phyloP scores from a whole-genome alignment of 2,888 invertebrate species.

The Alentia gelatinosa region DNA sequence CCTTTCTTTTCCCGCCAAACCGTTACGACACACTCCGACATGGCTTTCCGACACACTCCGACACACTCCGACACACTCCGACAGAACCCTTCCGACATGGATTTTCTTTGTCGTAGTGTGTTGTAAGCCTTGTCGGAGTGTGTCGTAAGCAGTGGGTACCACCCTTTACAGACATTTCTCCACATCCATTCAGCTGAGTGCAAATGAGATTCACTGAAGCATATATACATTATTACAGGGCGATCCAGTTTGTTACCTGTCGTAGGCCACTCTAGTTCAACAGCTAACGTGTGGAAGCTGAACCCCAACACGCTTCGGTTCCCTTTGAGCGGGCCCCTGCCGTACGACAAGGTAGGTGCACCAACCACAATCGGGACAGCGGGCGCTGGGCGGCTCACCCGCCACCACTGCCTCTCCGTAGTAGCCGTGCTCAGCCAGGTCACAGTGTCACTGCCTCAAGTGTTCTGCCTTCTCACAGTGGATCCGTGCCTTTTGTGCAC shows the following conservation, averaged over 20 bases:
- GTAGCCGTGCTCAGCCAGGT: not conserved
- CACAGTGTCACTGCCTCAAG: not conserved
- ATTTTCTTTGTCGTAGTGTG: too few species aligned
- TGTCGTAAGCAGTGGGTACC: too few species aligned
- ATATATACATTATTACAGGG: too few species aligned
- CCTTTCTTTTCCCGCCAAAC: too few species aligned
- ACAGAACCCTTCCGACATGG: too few species aligned
- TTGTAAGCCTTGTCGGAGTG: too few species aligned
- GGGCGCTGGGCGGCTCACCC: not conserved
- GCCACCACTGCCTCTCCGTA: not conserved
- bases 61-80: too few species aligned
- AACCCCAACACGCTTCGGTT: conserved; percentile 91
- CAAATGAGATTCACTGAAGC: too few species aligned
- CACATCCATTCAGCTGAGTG: too few species aligned
- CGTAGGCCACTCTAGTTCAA: conserved; percentile 88
- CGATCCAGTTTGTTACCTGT: conserved; percentile 95
- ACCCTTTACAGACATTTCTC: too few species aligned
- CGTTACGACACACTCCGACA: too few species aligned
- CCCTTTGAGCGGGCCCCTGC: conserved; percentile 88
- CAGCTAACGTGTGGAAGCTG: conserved; percentile 95
- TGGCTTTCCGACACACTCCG: too few species aligned
- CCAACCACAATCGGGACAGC: not conserved
- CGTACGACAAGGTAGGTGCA: conserved; percentile 87
- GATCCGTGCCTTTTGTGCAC: not conserved
- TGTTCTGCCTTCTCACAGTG: not conserved